Evolutionary conservation across 2,888 invertebrate species (phyloP).

Genomic region (Vesta saturnalis): DNA sequence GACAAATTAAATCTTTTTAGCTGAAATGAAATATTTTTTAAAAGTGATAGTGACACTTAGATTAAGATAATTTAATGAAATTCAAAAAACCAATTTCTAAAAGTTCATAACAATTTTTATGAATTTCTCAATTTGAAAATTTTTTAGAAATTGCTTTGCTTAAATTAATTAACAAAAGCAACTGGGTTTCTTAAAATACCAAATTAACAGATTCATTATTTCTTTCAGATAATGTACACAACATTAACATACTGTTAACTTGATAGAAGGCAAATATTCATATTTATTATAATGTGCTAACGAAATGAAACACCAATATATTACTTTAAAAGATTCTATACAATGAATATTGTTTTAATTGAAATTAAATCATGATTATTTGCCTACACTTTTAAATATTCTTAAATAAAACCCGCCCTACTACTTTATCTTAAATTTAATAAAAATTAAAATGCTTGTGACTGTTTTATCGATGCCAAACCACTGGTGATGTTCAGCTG

Average conservation of each 20-base stretch:
- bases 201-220: background rate
- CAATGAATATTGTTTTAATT: no score
- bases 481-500: conserved; percentile 48
- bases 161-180: background rate
- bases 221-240: no score
- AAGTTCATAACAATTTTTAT: background rate
- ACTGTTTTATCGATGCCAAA: conserved; percentile 50
- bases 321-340: no score
- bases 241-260: no score
- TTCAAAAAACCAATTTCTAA: conserved; percentile 32
- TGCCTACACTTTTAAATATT: conserved; percentile 1
- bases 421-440: conserved; percentile 21
- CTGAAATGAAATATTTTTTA: conserved; percentile 53
- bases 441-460: conserved; percentile 39
- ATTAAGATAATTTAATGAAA: conserved; percentile 21
- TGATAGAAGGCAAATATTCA: no score
- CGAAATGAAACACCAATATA: no score
- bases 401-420: conserved; percentile 31
- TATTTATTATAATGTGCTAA: no score
- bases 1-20: conserved; percentile 46
- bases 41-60: conserved; percentile 37
- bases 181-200: background rate
- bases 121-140: no score
- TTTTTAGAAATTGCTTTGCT: background rate
- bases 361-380: background rate